Conservation (phyloP, 2,888 invertebrate species). For the Diarsia rubi region DNA sequence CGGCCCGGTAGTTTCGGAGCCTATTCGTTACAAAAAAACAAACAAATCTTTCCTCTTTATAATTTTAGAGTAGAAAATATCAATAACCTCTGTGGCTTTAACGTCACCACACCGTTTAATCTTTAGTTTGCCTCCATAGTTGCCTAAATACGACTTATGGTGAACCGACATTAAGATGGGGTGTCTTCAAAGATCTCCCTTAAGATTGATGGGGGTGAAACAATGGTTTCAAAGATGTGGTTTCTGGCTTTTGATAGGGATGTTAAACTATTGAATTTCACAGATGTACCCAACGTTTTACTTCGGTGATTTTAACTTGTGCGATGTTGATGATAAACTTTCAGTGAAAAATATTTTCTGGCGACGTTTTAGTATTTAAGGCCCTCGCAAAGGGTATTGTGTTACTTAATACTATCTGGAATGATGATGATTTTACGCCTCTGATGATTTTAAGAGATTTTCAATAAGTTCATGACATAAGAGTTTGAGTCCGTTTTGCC, state of each 20-base stretch:
- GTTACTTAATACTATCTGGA: too few relatives aligned
- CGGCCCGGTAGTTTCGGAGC: too few relatives aligned
- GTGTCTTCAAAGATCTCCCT: conserved; percentile 30
- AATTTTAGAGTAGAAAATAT: too few relatives aligned
- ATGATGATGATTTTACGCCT: too few relatives aligned
- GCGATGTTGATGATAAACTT: not conserved
- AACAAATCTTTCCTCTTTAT: too few relatives aligned
- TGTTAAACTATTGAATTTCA: not conserved
- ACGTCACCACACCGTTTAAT: not conserved
- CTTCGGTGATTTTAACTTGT: not conserved
- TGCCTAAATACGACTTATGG: conserved; percentile 34
- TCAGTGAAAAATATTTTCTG: not conserved
- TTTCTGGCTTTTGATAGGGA: conserved; percentile 25
- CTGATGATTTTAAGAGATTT: too few relatives aligned
- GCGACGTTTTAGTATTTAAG: not conserved
- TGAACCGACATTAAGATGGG: conserved; percentile 29
- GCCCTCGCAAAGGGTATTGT: too few relatives aligned
- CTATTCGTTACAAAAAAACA: too few relatives aligned
- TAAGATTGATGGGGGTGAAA: conserved; percentile 39
- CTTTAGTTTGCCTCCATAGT: conserved; percentile 23
- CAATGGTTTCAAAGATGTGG: conserved; percentile 30
- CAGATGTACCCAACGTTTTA: not conserved
- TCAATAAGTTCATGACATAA: not conserved
- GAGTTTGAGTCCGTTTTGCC: not conserved
- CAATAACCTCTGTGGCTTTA: conserved; percentile 6